Percentiles rank a stretch among this genome's conserved stretches.
Evolutionary conservation across 2,113 vertebrate genomes (phyloP).

Genomic region (Laticauda colubrina): DNA sequence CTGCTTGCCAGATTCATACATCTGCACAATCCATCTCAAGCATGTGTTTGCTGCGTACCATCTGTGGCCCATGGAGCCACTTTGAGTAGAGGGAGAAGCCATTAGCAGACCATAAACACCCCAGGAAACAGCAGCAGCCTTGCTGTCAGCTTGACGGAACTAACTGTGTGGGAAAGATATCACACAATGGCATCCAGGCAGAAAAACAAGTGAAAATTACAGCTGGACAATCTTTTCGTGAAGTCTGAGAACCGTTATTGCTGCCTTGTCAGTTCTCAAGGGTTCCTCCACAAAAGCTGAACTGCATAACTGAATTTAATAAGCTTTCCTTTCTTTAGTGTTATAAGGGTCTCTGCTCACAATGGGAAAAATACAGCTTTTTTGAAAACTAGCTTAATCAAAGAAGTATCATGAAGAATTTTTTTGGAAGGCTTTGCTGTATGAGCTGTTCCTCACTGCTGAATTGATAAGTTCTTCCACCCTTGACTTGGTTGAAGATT

Average conservation of each 20-base stretch:
- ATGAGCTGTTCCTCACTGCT: neutral
- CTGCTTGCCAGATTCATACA: constrained; percentile 37
- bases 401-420: neutral
- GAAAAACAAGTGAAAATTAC: neutral
- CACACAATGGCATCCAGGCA: neutral
- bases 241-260: neutral
- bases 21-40: constrained; percentile 43
- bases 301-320: neutral
- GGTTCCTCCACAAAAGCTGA: too few species aligned
- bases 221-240: neutral
- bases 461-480: neutral
- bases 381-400: neutral
- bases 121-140: rapidly evolving
- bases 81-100: neutral
- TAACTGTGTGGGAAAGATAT: neutral
- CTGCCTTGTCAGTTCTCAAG: neutral
- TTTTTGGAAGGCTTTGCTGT: neutral
- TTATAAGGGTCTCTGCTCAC: neutral
- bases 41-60: neutral
- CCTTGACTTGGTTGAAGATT: neutral
- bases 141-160: neutral
- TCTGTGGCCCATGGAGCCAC: neutral
- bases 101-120: neutral
- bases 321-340: neutral
- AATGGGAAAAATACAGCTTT: neutral